Conservation (phyloP, 2,888 invertebrate species). For the Pandemis cinnamomeana region DNA sequence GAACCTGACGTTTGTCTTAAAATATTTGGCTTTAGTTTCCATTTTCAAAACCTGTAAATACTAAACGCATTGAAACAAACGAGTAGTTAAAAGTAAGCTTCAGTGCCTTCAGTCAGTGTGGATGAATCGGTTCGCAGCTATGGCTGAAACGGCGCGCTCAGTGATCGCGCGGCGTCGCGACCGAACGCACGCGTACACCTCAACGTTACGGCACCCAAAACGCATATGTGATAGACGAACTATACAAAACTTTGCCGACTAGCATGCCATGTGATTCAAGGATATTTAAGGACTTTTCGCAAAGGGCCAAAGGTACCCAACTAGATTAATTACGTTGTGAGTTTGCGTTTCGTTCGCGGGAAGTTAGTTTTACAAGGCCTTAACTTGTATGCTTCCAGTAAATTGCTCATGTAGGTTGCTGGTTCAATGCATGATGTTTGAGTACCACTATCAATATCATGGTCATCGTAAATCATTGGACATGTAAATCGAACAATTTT, state of each 20-base stretch:
- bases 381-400: slow-evolving; percentile 8
- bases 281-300: slow-evolving; percentile 26
- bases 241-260: slow-evolving; percentile 46
- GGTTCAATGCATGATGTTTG: not conserved
- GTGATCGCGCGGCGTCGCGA: slow-evolving; percentile 18
- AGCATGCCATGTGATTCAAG: slow-evolving; percentile 52
- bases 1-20: not conserved
- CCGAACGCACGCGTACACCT: slow-evolving; percentile 3
- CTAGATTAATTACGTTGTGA: slow-evolving; percentile 12
- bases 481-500: not conserved
- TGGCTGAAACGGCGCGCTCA: slow-evolving; percentile 12
- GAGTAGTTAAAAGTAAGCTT: not conserved
- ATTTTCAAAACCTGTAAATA: not conserved
- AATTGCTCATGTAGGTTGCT: slow-evolving; percentile 2
- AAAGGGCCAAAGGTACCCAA: slow-evolving; percentile 38
- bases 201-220: slow-evolving; percentile 13
- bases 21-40: not conserved
- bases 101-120: slow-evolving; percentile 1
- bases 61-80: not conserved
- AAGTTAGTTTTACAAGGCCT: slow-evolving; percentile 3
- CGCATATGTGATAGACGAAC: slow-evolving; percentile 55
- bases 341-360: slow-evolving; percentile 1
- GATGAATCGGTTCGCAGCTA: not conserved
- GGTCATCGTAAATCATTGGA: not conserved
- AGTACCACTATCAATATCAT: not conserved